These are phyloP conservation scores for Trochalopteron elliotii DNA, from an alignment of 2,113 vertebrate species.

Conservation along the genomic window DNA sequence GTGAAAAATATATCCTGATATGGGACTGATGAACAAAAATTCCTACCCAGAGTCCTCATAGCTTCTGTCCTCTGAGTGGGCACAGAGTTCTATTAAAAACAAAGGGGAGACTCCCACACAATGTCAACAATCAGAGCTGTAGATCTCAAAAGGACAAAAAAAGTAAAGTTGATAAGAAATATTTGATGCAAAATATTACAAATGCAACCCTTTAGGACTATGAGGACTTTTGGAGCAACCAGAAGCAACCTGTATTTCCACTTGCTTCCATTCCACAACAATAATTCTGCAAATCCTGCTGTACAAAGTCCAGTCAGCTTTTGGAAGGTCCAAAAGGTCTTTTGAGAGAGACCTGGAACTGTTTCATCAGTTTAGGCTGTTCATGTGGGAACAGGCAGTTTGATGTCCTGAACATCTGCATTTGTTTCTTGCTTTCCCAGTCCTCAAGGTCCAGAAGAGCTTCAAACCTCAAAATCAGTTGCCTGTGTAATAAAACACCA, in stretches of 20 bases:
- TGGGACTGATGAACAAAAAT: neutral
- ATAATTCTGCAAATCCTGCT: constrained; percentile 27
- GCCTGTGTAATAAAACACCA: constrained; percentile 34
- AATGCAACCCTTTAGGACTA: neutral
- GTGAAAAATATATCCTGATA: neutral
- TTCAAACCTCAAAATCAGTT: constrained; percentile 55
- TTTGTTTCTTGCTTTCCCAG: constrained; percentile 42
- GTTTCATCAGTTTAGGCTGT: constrained; percentile 49
- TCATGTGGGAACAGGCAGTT: constrained; percentile 44
- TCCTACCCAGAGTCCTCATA: neutral
- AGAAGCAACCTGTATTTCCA: neutral
- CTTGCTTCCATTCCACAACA: neutral
- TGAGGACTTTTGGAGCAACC: neutral
- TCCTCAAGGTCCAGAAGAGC: constrained; percentile 16
- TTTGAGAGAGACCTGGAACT: constrained; percentile 39
- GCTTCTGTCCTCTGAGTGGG: neutral
- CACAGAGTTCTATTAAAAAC: neutral
- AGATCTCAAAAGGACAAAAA: neutral
- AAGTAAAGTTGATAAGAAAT: neutral
- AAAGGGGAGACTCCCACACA: neutral
- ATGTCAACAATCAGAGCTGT: neutral
- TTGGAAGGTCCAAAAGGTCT: constrained; percentile 42
- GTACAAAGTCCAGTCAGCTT: constrained; percentile 12
- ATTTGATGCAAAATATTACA: neutral
- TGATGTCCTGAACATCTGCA: constrained; percentile 32